A percentile compares a stretch with the other conserved stretches of the same genome.
phyloP scores from a whole-genome alignment of 2,797 vertebrate species.

The Siniperca obscura region DNA sequence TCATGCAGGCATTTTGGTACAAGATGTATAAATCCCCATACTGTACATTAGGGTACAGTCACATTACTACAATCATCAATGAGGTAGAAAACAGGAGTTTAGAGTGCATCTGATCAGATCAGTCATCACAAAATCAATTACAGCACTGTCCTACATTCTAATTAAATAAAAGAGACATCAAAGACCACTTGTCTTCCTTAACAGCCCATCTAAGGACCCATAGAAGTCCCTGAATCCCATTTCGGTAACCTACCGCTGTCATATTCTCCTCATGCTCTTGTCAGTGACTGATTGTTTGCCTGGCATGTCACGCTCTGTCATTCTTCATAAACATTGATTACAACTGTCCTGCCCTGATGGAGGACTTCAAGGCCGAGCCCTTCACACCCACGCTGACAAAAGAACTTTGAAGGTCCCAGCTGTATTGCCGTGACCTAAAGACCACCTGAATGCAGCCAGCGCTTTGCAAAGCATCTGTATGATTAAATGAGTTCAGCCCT shows the following conservation, averaged over 20 bases:
- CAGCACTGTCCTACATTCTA: not conserved
- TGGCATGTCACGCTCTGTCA: constrained; percentile 21
- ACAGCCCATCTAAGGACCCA: not conserved
- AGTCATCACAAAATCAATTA: not conserved
- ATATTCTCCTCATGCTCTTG: not conserved
- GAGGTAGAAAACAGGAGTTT: not conserved
- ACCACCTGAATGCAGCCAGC: constrained; percentile 28
- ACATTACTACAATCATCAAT: not conserved
- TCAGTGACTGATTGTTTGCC: constrained; percentile 34
- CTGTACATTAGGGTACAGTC: not conserved
- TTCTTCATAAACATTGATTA: constrained; percentile 61
- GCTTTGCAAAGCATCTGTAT: constrained; percentile 46
- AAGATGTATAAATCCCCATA: not conserved
- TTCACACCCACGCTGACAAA: constrained; percentile 38
- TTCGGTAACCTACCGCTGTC: not conserved
- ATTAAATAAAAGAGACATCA: not conserved
- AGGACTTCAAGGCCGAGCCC: constrained; percentile 36
- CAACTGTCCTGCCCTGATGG: constrained; percentile 27
- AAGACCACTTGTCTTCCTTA: not conserved
- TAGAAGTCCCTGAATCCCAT: not conserved
- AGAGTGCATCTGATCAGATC: not conserved
- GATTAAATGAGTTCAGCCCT: constrained; percentile 67
- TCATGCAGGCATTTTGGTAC: not conserved
- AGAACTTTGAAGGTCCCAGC: constrained; percentile 21
- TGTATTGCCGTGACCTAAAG: not conserved